phyloP scores from a whole-genome alignment of 2,888 invertebrate species.

The Trimorus sp. region DNA sequence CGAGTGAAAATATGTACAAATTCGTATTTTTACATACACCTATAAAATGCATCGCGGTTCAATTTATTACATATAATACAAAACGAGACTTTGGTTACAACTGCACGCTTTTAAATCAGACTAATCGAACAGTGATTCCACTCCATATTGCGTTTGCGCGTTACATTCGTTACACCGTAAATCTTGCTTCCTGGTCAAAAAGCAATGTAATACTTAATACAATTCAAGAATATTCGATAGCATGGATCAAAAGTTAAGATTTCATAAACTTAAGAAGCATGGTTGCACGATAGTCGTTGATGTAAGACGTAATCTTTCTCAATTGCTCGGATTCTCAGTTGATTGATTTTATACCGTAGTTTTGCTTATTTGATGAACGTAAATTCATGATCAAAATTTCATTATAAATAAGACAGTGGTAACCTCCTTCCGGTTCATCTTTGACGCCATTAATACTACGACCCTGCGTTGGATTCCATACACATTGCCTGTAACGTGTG shows the following conservation, averaged over 20 bases:
- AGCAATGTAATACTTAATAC: not conserved
- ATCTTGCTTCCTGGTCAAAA: not conserved
- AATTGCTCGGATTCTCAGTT: not conserved
- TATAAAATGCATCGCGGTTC: slow-evolving; percentile 39
- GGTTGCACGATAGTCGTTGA: slow-evolving; percentile 5
- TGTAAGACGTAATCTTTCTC: slow-evolving; percentile 1
- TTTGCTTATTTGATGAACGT: slow-evolving; percentile 8
- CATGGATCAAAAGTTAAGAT: not conserved
- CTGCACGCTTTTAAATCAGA: slow-evolving; percentile 31
- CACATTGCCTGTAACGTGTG: slow-evolving; percentile 71
- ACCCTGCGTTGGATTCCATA: slow-evolving; percentile 71
- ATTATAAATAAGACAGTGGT: too few species aligned
- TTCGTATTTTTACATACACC: slow-evolving; percentile 26
- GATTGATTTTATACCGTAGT: not conserved
- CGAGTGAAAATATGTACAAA: slow-evolving; percentile 59
- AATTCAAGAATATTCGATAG: not conserved
- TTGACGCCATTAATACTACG: slow-evolving; percentile 71
- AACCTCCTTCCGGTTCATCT: slow-evolving; percentile 6
- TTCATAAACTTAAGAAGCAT: slow-evolving; percentile 5
- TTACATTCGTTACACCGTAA: slow-evolving; percentile 8
- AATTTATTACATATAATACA: slow-evolving; percentile 50
- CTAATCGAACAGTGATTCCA: slow-evolving; percentile 33
- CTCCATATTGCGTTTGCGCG: slow-evolving; percentile 30
- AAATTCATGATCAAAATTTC: not conserved
- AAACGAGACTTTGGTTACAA: slow-evolving; percentile 54